Conservation (phyloP, 2,797 vertebrate species). For the Garrulus glandarius region DNA sequence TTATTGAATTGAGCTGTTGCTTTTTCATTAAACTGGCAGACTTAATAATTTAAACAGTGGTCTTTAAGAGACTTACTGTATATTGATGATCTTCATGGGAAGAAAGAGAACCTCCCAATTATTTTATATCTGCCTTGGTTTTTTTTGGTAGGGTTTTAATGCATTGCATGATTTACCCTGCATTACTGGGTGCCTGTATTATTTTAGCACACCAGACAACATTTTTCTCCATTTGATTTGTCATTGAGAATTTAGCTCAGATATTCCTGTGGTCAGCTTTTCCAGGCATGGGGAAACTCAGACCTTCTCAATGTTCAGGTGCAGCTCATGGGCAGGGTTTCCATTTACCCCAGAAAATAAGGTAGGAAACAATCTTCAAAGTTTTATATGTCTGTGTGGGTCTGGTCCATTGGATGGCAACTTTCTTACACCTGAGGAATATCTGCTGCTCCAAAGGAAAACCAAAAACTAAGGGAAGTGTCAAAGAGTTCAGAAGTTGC, state of each 20-base stretch:
- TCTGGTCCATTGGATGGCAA: background rate
- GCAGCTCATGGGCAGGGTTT: background rate
- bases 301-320: background rate
- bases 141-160: background rate
- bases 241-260: background rate
- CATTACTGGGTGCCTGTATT: background rate
- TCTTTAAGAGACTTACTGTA: slow-evolving; percentile 27
- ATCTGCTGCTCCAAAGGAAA: background rate
- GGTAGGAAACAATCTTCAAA: background rate
- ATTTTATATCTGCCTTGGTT: background rate
- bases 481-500: background rate
- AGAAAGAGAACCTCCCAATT: background rate
- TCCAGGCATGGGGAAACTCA: background rate
- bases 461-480: rapidly evolving
- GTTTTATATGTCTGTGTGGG: background rate
- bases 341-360: background rate
- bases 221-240: background rate
- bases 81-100: background rate
- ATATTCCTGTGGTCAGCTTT: background rate
- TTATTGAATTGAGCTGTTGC: slow-evolving; percentile 43
- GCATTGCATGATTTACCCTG: background rate
- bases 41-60: slow-evolving; percentile 50
- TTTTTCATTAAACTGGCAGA: slow-evolving; percentile 24
- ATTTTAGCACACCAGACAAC: background rate
- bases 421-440: background rate